phyloP scores from a whole-genome alignment of 2,797 vertebrate species.

The Siniperca undulata region DNA sequence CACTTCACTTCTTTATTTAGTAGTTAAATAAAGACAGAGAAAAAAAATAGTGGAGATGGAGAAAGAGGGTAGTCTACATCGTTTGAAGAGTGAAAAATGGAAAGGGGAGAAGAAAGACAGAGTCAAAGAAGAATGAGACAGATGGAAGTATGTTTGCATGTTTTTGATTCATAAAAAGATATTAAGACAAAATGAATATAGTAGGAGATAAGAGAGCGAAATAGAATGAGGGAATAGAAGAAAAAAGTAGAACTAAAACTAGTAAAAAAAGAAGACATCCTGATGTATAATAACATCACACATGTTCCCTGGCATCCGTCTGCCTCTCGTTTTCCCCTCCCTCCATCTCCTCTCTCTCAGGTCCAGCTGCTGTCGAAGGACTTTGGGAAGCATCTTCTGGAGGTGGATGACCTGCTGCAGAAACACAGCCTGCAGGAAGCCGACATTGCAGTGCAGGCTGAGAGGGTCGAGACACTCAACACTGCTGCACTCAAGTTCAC shows the following conservation, averaged over 20 bases:
- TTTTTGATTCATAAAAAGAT: no score
- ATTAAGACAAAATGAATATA: not conserved
- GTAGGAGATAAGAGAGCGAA: not conserved
- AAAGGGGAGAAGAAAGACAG: not conserved
- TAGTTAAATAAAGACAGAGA: not conserved
- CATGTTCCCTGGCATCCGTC: not conserved
- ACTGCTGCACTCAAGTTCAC: constrained; percentile 91
- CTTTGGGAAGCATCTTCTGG: constrained; percentile 93
- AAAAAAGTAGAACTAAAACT: not conserved
- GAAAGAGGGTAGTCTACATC: not conserved
- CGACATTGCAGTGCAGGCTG: constrained; percentile 91
- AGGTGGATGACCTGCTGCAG: constrained; percentile 95
- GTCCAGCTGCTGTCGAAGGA: constrained; percentile 92
- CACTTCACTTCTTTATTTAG: not conserved
- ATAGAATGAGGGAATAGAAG: not conserved
- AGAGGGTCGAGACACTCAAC: constrained; percentile 92
- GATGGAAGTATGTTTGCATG: no score
- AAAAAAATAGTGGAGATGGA: not conserved
- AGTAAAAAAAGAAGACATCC: not conserved
- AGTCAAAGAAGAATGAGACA: no score
- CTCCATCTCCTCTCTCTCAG: constrained; percentile 71
- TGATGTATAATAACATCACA: not conserved
- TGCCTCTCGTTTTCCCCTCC: fast-evolving
- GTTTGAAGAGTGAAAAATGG: not conserved
- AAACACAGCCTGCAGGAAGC: constrained; percentile 93